A percentile compares a stretch with the other conserved stretches of the same genome.
These are phyloP conservation scores for Leptogaster cylindrica DNA, from an alignment of 2,888 invertebrate genomes.

Conservation along the genomic window DNA sequence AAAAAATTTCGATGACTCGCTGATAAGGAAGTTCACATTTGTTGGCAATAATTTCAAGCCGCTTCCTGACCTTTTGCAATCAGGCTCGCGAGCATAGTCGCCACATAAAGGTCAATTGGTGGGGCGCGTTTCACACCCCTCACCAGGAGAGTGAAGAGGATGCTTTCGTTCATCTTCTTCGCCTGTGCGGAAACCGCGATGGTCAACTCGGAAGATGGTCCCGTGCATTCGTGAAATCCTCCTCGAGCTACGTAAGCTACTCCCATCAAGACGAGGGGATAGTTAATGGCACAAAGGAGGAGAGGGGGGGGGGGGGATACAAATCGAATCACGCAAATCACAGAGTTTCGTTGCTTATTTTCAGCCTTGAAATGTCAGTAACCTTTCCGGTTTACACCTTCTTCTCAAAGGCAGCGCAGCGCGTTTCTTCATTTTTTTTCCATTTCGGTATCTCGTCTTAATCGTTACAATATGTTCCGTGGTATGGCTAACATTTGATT, in stretches of 20 bases:
- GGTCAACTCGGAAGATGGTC: no score
- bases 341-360: conserved; percentile 20
- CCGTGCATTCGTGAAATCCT: no score
- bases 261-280: conserved; percentile 3
- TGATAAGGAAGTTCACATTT: conserved; percentile 16
- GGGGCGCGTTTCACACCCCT: conserved; percentile 9
- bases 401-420: conserved; percentile 8
- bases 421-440: neutral
- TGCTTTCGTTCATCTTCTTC: no score
- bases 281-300: conserved; percentile 27
- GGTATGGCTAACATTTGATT: conserved; percentile 35
- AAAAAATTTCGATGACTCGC: neutral
- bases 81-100: neutral
- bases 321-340: conserved; percentile 38
- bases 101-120: neutral
- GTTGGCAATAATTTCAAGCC: conserved; percentile 2
- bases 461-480: neutral
- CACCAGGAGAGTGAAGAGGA: no score
- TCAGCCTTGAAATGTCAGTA: conserved; percentile 42
- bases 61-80: conserved; percentile 6
- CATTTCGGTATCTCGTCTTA: neutral
- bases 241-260: neutral
- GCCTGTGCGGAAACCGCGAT: no score
- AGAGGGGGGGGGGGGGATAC: no score
- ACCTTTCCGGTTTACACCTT: conserved; percentile 43